Evolutionary conservation across 2,888 invertebrate species (phyloP), one percentile per base, ranked within the genome.

Genomic region (Ischnus inquisitorius): DNA sequence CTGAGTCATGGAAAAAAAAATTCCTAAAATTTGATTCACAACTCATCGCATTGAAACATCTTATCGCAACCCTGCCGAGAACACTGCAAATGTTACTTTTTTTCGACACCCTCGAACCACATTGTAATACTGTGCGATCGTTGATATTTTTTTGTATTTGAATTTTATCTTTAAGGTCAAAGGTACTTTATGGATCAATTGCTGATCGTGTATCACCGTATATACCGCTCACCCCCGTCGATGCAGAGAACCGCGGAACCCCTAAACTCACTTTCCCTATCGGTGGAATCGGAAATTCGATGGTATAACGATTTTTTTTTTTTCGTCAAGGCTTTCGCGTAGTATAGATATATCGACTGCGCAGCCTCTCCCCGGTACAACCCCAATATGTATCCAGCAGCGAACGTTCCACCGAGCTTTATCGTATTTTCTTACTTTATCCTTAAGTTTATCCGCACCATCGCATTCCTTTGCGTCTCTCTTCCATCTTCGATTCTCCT

Each of bases 351-450:
- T 22, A 34, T 77, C n/a, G 22, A 67, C 5, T 14, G 57, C 57
- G 57, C 14, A 28, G 28, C n/a, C 25, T 25, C 12, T 57, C 57
- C 14, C 22, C 22, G 57, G 28, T 25, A 25, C 28, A 60, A 25
- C 57, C 57, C 28, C 12, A 8, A 34, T 34, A 28, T 14, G 64
- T 16, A 64, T 39, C 64, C 64, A 16, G 10, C 39, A 64, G 64
- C 64, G 16, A 79, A 60, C 48, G 79, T 78, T 34, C 39, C 19
- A 39, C 64, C 28, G n/a, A 46, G 74, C 54, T 51, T 60, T 75
- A 28, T 68, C 46, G 16, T 34, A 51, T 57, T 68, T 76, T 68
- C 51, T 39, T 28, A 57, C 34, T 67, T 41, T 43, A 54, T 57
- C 43, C 12, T 12, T 19, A 54, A 41, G 16, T 39, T 62, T 51